phyloP scores from a whole-genome alignment of 2,797 vertebrate species.

The Morelia viridis region DNA sequence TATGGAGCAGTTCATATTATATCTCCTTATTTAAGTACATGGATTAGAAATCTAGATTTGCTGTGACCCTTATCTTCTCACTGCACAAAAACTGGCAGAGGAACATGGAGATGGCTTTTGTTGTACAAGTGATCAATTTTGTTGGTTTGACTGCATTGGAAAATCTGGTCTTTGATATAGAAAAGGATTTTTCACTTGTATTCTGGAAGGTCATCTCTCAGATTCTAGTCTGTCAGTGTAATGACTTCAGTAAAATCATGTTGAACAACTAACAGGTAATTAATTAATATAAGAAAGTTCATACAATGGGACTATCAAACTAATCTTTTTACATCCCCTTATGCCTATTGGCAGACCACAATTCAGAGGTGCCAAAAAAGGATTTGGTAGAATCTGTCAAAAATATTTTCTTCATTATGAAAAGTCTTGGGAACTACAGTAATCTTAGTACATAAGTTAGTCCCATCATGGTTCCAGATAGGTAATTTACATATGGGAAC shows the following conservation, averaged over 20 bases:
- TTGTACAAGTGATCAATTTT: neutral
- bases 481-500: neutral
- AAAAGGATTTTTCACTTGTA: neutral
- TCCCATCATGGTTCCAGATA: neutral
- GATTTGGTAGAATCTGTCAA: neutral
- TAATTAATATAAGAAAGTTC: neutral
- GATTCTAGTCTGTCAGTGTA: neutral
- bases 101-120: neutral
- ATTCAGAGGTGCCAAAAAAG: neutral
- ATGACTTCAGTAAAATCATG: neutral
- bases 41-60: neutral
- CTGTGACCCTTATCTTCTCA: neutral
- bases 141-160: neutral
- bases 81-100: neutral
- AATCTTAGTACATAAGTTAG: neutral
- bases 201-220: neutral
- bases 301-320: neutral
- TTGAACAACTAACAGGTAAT: neutral
- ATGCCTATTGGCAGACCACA: neutral
- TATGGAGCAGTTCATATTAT: neutral
- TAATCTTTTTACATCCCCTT: neutral
- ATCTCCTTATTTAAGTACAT: neutral
- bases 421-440: neutral
- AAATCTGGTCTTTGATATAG: neutral
- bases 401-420: neutral